These are phyloP conservation scores for Encarsia formosa DNA, from an alignment of 2,888 invertebrate genomes.

Conservation along the genomic window DNA sequence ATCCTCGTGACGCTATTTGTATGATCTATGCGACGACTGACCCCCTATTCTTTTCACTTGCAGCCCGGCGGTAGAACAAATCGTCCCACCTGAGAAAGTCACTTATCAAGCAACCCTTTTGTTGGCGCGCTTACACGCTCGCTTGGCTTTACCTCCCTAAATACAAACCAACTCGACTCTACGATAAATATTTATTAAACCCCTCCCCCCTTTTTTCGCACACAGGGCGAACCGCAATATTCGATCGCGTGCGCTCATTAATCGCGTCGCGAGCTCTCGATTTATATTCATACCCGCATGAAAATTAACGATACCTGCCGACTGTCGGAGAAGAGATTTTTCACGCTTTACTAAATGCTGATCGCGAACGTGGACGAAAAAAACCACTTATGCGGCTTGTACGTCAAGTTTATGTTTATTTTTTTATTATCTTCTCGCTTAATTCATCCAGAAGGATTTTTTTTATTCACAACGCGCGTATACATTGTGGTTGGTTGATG, in stretches of 20 bases:
- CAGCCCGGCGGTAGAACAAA: not conserved
- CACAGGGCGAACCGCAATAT: conserved; percentile 6
- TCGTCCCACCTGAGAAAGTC: conserved; percentile 21
- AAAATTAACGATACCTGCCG: conserved; percentile 15
- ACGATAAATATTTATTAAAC: conserved; percentile 27
- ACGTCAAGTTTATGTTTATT: too few relatives aligned
- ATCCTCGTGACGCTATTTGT: conserved; percentile 19
- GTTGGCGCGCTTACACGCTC: conserved; percentile 10
- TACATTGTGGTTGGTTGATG: too few relatives aligned
- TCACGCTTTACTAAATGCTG: conserved; percentile 1
- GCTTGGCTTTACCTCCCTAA: not conserved
- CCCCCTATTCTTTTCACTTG: not conserved
- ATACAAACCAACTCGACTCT: not conserved
- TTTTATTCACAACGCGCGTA: too few relatives aligned
- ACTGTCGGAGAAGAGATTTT: conserved; percentile 7
- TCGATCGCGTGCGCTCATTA: conserved; percentile 15
- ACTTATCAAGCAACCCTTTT: conserved; percentile 15
- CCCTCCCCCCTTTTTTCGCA: not conserved
- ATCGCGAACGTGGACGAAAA: not conserved
- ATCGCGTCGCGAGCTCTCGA: conserved; percentile 2
- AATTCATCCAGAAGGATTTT: too few relatives aligned
- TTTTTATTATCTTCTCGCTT: too few relatives aligned
- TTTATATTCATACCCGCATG: conserved; percentile 7
- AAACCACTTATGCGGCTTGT: not conserved
- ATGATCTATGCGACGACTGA: conserved; percentile 20